Evolutionary conservation across 2,113 vertebrate species (phyloP).

Genomic region (Forbesichthys agassizii): DNA sequence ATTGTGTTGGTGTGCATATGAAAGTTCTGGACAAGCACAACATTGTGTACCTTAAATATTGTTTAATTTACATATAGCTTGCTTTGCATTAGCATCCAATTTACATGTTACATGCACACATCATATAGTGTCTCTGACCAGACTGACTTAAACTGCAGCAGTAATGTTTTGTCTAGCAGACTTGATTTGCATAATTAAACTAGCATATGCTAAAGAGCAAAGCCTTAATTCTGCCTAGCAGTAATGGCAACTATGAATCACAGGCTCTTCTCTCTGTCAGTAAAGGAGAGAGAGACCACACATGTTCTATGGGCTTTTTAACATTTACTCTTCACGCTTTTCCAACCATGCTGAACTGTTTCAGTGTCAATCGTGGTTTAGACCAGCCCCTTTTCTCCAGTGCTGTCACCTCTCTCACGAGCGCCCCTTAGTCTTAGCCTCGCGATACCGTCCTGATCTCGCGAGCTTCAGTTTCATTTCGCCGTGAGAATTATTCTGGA

Average conservation of each 20-base stretch:
- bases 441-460: too few relatives aligned
- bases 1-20: constrained; percentile 15
- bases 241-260: constrained; percentile 57
- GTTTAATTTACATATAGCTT: too few relatives aligned
- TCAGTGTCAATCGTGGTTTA: constrained; percentile 32
- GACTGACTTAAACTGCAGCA: constrained; percentile 45
- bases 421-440: constrained; percentile 5
- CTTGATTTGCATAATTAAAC: constrained; percentile 72
- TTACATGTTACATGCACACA: constrained; percentile 46
- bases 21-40: not conserved
- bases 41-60: not conserved
- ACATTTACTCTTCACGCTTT: constrained; percentile 27
- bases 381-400: constrained; percentile 30
- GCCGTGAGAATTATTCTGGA: too few relatives aligned
- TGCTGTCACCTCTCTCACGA: not conserved
- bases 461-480: too few relatives aligned
- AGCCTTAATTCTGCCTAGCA: constrained; percentile 63
- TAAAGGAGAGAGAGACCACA: constrained; percentile 27
- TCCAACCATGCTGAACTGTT: constrained; percentile 8
- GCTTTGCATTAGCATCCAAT: constrained; percentile 29
- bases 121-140: constrained; percentile 30
- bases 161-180: constrained; percentile 47
- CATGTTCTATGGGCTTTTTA: constrained; percentile 26
- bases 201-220: constrained; percentile 70
- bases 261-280: constrained; percentile 27